Evolutionary conservation across 1,140 invertebrate species (phyloP).

Genomic region (Drosophila navojoa): DNA sequence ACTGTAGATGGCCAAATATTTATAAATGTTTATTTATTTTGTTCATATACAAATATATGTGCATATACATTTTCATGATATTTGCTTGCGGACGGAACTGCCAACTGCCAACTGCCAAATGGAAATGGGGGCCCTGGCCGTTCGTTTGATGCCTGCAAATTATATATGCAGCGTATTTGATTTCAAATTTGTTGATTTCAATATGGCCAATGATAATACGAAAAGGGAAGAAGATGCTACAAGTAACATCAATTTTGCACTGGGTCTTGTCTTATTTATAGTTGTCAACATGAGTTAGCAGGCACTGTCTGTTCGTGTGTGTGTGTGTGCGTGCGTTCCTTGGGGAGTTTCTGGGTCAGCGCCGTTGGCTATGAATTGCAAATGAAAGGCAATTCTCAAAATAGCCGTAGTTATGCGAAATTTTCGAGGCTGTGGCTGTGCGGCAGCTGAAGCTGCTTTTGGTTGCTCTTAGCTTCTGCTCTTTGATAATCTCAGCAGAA

Average conservation of each 20-base stretch:
- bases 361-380: conserved; percentile 53
- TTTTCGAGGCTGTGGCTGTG: conserved; percentile 36
- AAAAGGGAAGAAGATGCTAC: conserved; percentile 19
- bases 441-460: conserved; percentile 20
- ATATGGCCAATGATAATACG: conserved; percentile 11
- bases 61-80: conserved; percentile 74
- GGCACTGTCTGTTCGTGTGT: conserved; percentile 9
- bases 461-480: conserved; percentile 54
- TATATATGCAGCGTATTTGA: conserved; percentile 16
- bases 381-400: conserved; percentile 54
- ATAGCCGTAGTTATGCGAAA: conserved; percentile 52
- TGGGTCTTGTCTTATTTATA: conserved; percentile 49
- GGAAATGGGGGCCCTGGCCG: conserved; percentile 28
- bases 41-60: conserved; percentile 46
- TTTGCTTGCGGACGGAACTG: conserved; percentile 45
- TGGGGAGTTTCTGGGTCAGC: conserved; percentile 55
- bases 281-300: conserved; percentile 54
- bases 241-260: conserved; percentile 27
- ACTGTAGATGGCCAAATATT: conserved; percentile 78
- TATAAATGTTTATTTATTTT: conserved; percentile 68
- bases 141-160: conserved; percentile 46
- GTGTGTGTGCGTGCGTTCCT: conserved; percentile 28
- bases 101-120: too few species aligned
- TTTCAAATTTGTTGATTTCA: conserved; percentile 21
- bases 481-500: conserved; percentile 69